Evolutionary conservation across 2,113 vertebrate genomes (phyloP), one percentile per base, ranked within the genome.

Genomic region (Polyodon spathula): DNA sequence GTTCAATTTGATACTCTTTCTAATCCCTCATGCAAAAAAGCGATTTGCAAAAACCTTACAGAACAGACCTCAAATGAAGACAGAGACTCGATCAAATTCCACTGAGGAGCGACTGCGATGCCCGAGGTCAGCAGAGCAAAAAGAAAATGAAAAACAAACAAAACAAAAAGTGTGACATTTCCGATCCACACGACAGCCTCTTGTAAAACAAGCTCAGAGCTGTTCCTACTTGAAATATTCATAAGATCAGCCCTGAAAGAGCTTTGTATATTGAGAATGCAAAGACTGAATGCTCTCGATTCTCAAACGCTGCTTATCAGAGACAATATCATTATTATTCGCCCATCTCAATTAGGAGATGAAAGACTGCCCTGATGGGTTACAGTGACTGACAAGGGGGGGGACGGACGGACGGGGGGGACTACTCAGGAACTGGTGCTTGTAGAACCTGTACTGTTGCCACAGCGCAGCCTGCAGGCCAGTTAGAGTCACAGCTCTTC

Each of bases 261-360:
- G 71, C 66, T 57, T 67, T 62, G 78, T 79, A 83, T 79, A 82
- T 69, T 71, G 71, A 73, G 64, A 68, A 74, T 71, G 73, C 77
- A 73, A 73, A 66, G 79, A 63, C 50, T 71, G 83, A 86, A 86
- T 85, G 83, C 80, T 79, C 83, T 73, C 4, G 68, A 66, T 64
- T 81, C 80, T 78, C 81, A 48, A 71, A 73, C 75, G 71, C 72
- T 80, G 66, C 66, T 68, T 71, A 86, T 86, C 82, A 86, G 82
- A 83, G 78, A 78, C 81, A 81, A 81, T 81, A 78, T 77, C 73
- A 73, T 63, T 73, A 76, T 76, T 80, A 82, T 75, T 82, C 84
- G 83, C 84, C 77, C 75, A 73, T 75, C 75, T 76, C 84, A 84
- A 85, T 81, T 78, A 77, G 74, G 66, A 82, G 77, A 85, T 84